Evolutionary conservation across 2,797 vertebrate species (phyloP).

Genomic region (Tragopan temminckii): DNA sequence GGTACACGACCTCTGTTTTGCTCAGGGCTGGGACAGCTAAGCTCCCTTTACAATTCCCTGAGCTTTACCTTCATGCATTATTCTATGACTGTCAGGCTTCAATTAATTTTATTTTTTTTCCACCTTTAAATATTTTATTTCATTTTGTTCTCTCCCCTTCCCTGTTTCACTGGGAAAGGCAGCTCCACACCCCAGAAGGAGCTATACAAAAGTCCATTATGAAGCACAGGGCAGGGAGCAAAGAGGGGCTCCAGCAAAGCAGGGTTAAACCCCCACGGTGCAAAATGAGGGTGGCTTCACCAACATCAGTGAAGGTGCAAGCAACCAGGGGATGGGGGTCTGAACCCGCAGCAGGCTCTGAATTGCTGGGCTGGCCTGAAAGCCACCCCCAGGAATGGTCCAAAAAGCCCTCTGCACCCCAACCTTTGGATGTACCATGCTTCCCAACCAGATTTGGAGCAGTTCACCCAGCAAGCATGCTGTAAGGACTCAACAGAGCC

Average conservation of each 20-base stretch:
- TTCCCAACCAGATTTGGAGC: accelerated
- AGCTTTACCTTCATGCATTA: background rate
- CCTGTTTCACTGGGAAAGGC: background rate
- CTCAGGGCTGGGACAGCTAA: background rate
- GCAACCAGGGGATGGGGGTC: accelerated
- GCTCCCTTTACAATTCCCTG: background rate
- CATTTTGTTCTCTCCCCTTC: background rate
- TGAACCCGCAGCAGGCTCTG: accelerated
- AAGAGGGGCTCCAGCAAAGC: accelerated
- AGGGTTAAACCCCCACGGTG: accelerated
- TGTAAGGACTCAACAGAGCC: accelerated
- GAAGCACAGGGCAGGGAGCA: background rate
- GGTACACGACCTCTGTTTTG: background rate
- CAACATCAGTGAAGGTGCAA: accelerated
- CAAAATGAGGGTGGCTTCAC: background rate
- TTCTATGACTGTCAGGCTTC: background rate
- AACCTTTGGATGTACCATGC: accelerated
- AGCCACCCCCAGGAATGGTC: accelerated
- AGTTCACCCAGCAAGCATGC: accelerated
- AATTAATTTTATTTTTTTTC: background rate
- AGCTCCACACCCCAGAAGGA: background rate
- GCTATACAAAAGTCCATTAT: accelerated
- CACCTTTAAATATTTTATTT: background rate
- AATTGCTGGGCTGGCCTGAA: background rate
- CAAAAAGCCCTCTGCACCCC: background rate